Percentiles rank a stretch among this genome's conserved stretches.
These are phyloP conservation scores for Melanotaenia duboulayi DNA, from an alignment of 2,113 vertebrate genomes.

Conservation along the genomic window DNA sequence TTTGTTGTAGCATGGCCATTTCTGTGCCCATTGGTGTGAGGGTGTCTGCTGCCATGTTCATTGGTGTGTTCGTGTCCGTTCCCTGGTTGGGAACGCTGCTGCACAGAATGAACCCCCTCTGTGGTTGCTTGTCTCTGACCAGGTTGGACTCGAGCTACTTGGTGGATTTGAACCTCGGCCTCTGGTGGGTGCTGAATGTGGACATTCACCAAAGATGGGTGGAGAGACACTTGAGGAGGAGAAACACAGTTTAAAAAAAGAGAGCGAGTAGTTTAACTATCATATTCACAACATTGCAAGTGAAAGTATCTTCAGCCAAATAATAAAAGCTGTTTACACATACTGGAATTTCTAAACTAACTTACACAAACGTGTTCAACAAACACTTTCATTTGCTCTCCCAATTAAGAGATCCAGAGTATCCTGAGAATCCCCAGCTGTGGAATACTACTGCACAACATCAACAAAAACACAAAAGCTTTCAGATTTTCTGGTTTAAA, in stretches of 20 bases:
- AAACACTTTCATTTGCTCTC: background rate
- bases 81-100: slow-evolving; percentile 80
- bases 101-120: slow-evolving; percentile 83
- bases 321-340: slow-evolving; percentile 51
- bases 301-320: slow-evolving; percentile 31
- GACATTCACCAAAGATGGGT: slow-evolving; percentile 85
- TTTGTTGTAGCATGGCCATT: slow-evolving; percentile 49
- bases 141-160: slow-evolving; percentile 82
- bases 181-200: slow-evolving; percentile 85
- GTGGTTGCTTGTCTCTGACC: slow-evolving; percentile 71
- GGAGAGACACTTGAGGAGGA: slow-evolving; percentile 74
- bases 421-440: slow-evolving; percentile 44
- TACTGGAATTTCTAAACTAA: slow-evolving; percentile 31
- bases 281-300: slow-evolving; percentile 15
- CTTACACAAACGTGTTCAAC: slow-evolving; percentile 36
- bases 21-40: slow-evolving; percentile 64
- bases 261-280: slow-evolving; percentile 32
- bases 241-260: slow-evolving; percentile 39
- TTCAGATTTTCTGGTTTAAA: slow-evolving; percentile 56
- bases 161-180: slow-evolving; percentile 82
- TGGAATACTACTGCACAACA: slow-evolving; percentile 38
- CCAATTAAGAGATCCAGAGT: slow-evolving; percentile 32
- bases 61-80: slow-evolving; percentile 61
- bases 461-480: slow-evolving; percentile 42
- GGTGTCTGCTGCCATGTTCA: slow-evolving; percentile 43